A percentile compares a stretch with the other conserved stretches of the same genome.
phyloP scores from a whole-genome alignment of 1,140 invertebrate genomes.

The Tetramorium simillimum region DNA sequence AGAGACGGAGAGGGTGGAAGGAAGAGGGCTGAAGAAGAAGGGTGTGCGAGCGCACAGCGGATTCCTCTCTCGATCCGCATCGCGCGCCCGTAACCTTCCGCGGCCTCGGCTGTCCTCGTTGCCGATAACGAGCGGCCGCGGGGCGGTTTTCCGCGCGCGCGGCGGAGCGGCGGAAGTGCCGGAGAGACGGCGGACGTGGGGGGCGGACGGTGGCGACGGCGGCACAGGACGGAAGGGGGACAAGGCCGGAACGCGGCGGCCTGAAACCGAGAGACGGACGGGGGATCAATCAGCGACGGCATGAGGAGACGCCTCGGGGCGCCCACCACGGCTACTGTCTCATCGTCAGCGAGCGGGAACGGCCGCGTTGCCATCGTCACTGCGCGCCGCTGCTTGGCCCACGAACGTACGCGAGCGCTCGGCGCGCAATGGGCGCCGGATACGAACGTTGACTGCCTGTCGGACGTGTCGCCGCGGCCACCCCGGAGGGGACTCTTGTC shows the following conservation, averaged over 20 bases:
- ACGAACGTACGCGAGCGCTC: slow-evolving; percentile 16
- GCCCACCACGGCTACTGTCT: slow-evolving; percentile 12
- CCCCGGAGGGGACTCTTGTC: neutral
- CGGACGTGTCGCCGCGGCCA: slow-evolving; percentile 21
- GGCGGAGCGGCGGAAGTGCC: slow-evolving; percentile 30
- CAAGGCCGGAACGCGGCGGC: slow-evolving; percentile 36
- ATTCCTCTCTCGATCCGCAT: slow-evolving; percentile 30
- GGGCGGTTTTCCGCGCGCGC: slow-evolving; percentile 42
- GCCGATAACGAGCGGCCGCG: slow-evolving; percentile 43
- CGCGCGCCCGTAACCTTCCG: slow-evolving; percentile 49
- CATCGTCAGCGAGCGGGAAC: slow-evolving; percentile 30
- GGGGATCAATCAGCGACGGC: slow-evolving; percentile 56
- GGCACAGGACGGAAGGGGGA: slow-evolving; percentile 56
- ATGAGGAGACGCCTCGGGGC: slow-evolving; percentile 63
- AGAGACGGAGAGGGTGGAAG: neutral
- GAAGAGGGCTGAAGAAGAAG: neutral
- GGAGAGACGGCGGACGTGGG: slow-evolving; percentile 65
- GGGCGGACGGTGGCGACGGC: slow-evolving; percentile 29
- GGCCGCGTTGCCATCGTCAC: neutral
- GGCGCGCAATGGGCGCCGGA: slow-evolving; percentile 9
- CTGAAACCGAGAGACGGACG: slow-evolving; percentile 20
- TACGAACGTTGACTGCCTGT: slow-evolving; percentile 22
- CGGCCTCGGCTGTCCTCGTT: slow-evolving; percentile 51
- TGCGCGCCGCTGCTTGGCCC: slow-evolving; percentile 31
- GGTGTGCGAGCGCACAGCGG: slow-evolving; percentile 2